Base-by-base conservation (phyloP, 37 sponge, comb jelly and placozoan genomes). In the Bolinopsis microptera region DNA sequence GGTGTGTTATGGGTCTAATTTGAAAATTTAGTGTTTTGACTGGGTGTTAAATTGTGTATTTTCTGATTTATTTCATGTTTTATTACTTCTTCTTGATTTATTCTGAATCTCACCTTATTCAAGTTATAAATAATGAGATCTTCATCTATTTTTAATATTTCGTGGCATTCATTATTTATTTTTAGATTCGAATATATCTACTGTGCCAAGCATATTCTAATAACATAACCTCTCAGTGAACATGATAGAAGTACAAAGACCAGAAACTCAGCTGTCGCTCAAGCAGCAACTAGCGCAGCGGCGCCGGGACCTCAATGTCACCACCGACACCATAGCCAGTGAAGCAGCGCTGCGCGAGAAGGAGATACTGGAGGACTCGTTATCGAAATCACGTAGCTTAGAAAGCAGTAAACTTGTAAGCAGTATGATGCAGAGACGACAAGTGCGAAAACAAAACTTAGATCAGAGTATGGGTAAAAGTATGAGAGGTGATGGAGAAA, bases 251-350 rank as follows among this genome's bases (percentile, higher is more conserved):
- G 24, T 86, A 24, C 32, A 86, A 40, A 18, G 38, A 28, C 39
- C 90, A 86, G 61, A 86, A 41, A 13, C 5, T 5, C 41, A 86
- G 24, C n/a, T 86, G n/a, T 86, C 90, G 28, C 90, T 86, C 90
- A 39, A 41, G 39, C 38, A 41, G n/a, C 90, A 86, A 48, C 3
- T 86, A 0, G 25, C 36, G 0, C 90, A 86, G 90, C 40, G 90
- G 1, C 90, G 90, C 30, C 41, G 61, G 0, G 90, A 86, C 61
- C 35, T 86, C 38, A 86, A 86, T 38, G 23, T 86, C 26, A 86
- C 90, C 1, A 24, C 90, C 0, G 61, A 86, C 41, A 86, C 90
- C 8, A 34, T 38, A 40, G 36, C 36, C 61, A 32, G 35, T 32
- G 80, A 77, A 35, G 1, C 80, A 32, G 35, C 32, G 35, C 21